phyloP scores from a whole-genome alignment of 2,113 vertebrate genomes.

The rat (Rattus norvegicus) region DNA sequence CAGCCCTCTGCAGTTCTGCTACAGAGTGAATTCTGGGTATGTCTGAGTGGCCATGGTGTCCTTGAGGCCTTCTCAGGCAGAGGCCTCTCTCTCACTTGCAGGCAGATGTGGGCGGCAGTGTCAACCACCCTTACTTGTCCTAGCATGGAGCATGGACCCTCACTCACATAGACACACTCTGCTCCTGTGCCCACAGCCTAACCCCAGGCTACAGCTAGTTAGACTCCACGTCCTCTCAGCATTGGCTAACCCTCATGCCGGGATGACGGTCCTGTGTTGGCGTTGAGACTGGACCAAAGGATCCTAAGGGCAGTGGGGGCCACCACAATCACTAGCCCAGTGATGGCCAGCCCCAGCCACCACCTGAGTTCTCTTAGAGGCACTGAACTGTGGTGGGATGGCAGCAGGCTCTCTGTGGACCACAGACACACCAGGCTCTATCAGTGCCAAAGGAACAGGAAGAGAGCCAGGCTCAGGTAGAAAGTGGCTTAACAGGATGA shows the following conservation, averaged over 20 bases:
- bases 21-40: neutral
- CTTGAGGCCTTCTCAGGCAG: no score
- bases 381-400: neutral
- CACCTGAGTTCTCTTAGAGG: neutral
- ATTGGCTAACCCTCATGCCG: neutral
- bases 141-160: neutral
- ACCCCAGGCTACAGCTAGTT: neutral
- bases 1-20: neutral
- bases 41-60: neutral
- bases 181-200: neutral
- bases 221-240: neutral
- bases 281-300: neutral
- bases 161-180: neutral
- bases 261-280: neutral
- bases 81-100: neutral
- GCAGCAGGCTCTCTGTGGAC: no score
- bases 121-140: neutral
- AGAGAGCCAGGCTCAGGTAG: neutral
- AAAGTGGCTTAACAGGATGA: neutral
- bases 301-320: neutral
- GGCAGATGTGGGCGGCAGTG: neutral
- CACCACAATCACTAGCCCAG: neutral
- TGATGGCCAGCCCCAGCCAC: neutral
- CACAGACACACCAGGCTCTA: fast-evolving
- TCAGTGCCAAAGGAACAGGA: neutral